Percentiles rank a stretch among this genome's conserved stretches.
These are phyloP conservation scores for Acrobasis repandana DNA, from an alignment of 2,888 invertebrate genomes.

Conservation along the genomic window DNA sequence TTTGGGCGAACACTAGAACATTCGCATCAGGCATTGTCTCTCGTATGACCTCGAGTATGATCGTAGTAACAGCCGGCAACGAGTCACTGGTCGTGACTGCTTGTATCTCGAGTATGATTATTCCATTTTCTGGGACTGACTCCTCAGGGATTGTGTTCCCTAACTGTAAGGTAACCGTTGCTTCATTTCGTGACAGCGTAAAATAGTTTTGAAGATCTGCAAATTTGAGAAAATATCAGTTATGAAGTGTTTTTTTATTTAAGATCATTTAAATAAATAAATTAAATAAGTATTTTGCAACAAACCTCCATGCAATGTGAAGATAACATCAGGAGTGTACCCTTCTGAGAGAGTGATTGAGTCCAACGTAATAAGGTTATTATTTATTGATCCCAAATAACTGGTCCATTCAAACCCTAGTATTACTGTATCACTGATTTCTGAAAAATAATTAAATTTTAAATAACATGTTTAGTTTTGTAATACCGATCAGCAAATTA, in stretches of 20 bases:
- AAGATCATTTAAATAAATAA: no score
- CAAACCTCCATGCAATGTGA: slow-evolving; percentile 32
- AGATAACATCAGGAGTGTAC: slow-evolving; percentile 35
- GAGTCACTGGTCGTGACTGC: slow-evolving; percentile 33
- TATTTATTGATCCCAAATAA: slow-evolving; percentile 30
- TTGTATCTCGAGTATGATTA: slow-evolving; percentile 36
- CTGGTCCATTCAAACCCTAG: slow-evolving; percentile 39
- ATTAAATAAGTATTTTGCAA: neutral
- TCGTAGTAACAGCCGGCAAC: slow-evolving; percentile 33
- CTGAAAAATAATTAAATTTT: slow-evolving; percentile 13
- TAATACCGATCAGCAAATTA: no score
- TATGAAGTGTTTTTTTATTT: no score
- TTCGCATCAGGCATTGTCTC: slow-evolving; percentile 22
- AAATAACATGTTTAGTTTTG: no score
- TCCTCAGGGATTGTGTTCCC: slow-evolving; percentile 34
- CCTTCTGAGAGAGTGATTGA: slow-evolving; percentile 41
- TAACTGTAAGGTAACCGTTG: slow-evolving; percentile 30
- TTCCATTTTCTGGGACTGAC: slow-evolving; percentile 31
- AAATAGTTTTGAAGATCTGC: slow-evolving; percentile 37
- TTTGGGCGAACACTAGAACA: slow-evolving; percentile 33
- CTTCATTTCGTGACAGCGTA: slow-evolving; percentile 17
- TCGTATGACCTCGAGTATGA: slow-evolving; percentile 34
- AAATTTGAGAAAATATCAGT: neutral
- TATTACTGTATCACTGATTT: slow-evolving; percentile 26
- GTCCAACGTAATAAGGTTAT: slow-evolving; percentile 27